These are phyloP conservation scores for Argyrosomus japonicus DNA, from an alignment of 2,113 vertebrate genomes.

Conservation along the genomic window DNA sequence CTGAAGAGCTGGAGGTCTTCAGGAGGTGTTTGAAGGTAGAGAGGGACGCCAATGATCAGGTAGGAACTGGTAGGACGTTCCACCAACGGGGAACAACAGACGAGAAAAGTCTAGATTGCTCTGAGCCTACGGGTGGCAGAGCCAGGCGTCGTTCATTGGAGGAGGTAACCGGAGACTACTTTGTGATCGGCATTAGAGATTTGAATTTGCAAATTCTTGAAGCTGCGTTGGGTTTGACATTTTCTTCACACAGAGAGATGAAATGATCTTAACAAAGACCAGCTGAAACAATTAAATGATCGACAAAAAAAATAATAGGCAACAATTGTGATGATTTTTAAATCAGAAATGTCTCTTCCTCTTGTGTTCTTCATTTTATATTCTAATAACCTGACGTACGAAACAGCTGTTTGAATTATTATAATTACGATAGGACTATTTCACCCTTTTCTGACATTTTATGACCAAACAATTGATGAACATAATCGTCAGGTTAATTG, in stretches of 20 bases:
- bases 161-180: too few species aligned
- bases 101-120: too few species aligned
- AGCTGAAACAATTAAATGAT: background rate
- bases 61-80: too few species aligned
- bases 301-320: background rate
- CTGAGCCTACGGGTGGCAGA: too few species aligned
- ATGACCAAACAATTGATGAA: background rate
- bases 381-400: background rate
- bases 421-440: background rate
- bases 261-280: background rate
- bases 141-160: too few species aligned
- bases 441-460: background rate
- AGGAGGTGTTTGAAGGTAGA: too few species aligned
- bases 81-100: too few species aligned
- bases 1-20: too few species aligned
- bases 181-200: too few species aligned
- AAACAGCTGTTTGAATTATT: background rate
- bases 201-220: background rate
- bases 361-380: background rate
- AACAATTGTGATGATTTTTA: too few species aligned
- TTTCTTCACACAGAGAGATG: background rate
- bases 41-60: too few species aligned
- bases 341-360: too few species aligned
- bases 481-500: background rate
- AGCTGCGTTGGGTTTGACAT: background rate